Conservation (phyloP, 2,113 vertebrate species). For the Cryptotis parvus region DNA sequence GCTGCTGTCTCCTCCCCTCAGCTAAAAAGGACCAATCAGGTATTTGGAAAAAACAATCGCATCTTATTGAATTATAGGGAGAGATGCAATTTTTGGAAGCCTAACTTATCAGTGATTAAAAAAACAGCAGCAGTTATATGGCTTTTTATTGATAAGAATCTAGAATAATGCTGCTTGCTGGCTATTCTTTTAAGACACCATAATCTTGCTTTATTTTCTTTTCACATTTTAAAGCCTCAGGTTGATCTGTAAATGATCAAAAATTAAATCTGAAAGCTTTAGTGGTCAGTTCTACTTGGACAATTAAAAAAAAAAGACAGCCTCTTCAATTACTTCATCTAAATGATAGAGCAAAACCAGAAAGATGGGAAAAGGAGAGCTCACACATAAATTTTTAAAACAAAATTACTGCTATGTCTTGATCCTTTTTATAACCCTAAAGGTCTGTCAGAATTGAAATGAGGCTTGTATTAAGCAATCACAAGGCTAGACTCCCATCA, state of each 20-base stretch:
- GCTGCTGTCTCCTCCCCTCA: slow-evolving; percentile 54
- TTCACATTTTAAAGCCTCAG: slow-evolving; percentile 16
- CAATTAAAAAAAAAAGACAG: not conserved
- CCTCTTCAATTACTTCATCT: slow-evolving; percentile 21
- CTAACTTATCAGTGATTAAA: slow-evolving; percentile 75
- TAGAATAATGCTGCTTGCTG: slow-evolving; percentile 49
- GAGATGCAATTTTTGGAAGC: slow-evolving; percentile 75
- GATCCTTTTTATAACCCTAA: not conserved
- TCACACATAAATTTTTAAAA: not conserved
- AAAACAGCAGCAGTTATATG: slow-evolving; percentile 54
- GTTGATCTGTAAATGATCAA: slow-evolving; percentile 28
- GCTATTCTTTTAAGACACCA: slow-evolving; percentile 30
- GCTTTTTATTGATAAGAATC: slow-evolving; percentile 69
- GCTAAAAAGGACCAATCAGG: slow-evolving; percentile 58
- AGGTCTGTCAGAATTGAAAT: not conserved
- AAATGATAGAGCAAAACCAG: not conserved
- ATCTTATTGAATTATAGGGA: slow-evolving; percentile 77
- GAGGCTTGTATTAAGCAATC: not conserved
- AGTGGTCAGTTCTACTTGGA: not conserved
- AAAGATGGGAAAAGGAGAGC: slow-evolving; percentile 25
- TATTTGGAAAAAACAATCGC: slow-evolving; percentile 58
- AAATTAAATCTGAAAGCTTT: slow-evolving; percentile 37
- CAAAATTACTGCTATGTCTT: not conserved
- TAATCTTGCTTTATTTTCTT: not conserved
- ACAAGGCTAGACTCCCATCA: not conserved